phyloP scores from a whole-genome alignment of 2,113 vertebrate genomes.

The Cervus canadensis region DNA sequence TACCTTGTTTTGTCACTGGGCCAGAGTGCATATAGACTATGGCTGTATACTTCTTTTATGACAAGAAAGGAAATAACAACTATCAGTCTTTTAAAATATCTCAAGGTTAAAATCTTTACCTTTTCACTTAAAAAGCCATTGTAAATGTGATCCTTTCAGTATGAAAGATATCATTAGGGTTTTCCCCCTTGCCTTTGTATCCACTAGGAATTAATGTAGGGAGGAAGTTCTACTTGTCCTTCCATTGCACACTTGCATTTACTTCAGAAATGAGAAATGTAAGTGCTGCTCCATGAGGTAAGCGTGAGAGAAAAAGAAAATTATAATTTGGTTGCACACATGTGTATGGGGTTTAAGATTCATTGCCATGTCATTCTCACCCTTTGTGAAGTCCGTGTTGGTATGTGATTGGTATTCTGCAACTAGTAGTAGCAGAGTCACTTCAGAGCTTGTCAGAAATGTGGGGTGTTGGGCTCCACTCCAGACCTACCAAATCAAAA shows the following conservation, averaged over 20 bases:
- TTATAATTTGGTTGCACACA: background rate
- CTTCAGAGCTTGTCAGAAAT: background rate
- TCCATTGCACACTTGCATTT: background rate
- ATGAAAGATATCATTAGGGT: background rate
- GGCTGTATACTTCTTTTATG: background rate
- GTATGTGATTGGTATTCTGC: background rate
- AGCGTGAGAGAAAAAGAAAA: background rate
- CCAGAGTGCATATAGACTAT: slow-evolving; percentile 7
- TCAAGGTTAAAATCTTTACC: background rate
- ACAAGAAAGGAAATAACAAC: background rate
- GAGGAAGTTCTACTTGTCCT: background rate
- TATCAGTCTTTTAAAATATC: background rate
- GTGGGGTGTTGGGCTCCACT: background rate
- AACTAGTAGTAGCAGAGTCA: background rate
- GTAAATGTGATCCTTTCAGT: background rate
- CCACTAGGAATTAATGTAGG: background rate
- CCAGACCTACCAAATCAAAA: background rate
- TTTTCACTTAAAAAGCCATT: background rate
- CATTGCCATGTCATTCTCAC: background rate
- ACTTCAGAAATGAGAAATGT: slow-evolving; percentile 24
- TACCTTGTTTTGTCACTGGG: background rate
- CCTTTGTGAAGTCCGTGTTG: background rate
- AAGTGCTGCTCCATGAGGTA: background rate
- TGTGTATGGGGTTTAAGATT: background rate
- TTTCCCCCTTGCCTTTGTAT: background rate